Conservation (phyloP, 2,797 vertebrate species). For the Enteromius mattozi region DNA sequence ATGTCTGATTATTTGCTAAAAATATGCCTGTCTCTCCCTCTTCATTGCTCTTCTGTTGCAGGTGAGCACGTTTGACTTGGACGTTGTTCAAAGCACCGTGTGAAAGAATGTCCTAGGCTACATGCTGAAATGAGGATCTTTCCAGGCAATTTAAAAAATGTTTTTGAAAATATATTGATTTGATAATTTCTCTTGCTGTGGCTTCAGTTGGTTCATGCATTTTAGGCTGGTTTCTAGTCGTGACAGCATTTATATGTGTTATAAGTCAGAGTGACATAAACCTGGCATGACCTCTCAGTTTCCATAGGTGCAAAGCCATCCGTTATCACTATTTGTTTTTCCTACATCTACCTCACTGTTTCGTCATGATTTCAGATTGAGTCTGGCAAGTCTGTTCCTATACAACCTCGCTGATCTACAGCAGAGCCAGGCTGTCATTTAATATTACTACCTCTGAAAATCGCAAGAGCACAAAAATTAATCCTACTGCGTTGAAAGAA, state of each 20-base stretch:
- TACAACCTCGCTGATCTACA: conserved; percentile 32
- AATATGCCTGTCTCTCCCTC: not conserved
- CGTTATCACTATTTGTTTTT: conserved; percentile 50
- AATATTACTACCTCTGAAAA: conserved; percentile 52
- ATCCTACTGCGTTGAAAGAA: conserved; percentile 38
- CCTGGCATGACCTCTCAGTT: conserved; percentile 53
- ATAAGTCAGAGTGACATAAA: conserved; percentile 36
- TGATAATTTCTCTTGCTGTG: not conserved
- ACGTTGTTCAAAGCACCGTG: not conserved
- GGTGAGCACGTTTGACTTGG: not conserved
- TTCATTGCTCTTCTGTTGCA: not conserved
- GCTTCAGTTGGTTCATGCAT: conserved; percentile 19
- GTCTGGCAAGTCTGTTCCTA: conserved; percentile 51
- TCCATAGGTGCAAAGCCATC: conserved; percentile 51
- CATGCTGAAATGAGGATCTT: not conserved
- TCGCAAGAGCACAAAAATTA: conserved; percentile 12
- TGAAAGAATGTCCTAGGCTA: not conserved
- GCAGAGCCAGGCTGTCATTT: conserved; percentile 49
- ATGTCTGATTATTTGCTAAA: not conserved
- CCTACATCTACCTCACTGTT: conserved; percentile 27
- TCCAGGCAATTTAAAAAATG: not conserved
- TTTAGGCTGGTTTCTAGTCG: not conserved
- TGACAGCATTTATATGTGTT: conserved; percentile 41
- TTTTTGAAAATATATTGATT: not conserved
- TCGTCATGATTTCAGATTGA: conserved; percentile 28